These are phyloP conservation scores for Antechinus stuartii DNA, from an alignment of 2,113 vertebrate species.

Conservation along the genomic window DNA sequence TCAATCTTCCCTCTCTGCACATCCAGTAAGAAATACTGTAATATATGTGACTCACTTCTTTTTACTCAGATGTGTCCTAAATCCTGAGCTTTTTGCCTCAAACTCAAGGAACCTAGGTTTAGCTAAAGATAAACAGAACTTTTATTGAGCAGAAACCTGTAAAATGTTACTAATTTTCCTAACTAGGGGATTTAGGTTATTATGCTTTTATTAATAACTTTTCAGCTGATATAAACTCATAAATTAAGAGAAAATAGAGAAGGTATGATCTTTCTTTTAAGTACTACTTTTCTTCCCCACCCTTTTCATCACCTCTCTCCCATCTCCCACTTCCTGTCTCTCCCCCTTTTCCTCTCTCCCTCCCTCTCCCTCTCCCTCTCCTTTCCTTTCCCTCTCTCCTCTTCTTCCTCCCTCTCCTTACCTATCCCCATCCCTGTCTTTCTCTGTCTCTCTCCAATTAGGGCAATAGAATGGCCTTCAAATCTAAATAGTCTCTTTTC, in stretches of 20 bases:
- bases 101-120: neutral
- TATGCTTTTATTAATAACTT: neutral
- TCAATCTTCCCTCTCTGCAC: neutral
- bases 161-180: neutral
- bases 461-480: neutral
- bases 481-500: neutral
- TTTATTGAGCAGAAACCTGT: neutral
- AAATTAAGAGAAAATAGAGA: neutral
- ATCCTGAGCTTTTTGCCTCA: neutral
- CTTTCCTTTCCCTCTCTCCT: too few species aligned
- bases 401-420: too few species aligned
- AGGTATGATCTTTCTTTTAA: neutral
- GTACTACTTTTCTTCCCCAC: neutral
- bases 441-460: neutral
- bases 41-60: neutral
- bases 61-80: neutral
- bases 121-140: neutral
- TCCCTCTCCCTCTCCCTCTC: too few species aligned
- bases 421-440: neutral
- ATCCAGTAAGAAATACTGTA: neutral
- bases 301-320: neutral
- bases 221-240: neutral
- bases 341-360: too few species aligned
- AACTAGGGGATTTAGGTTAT: neutral
- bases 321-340: too few species aligned